Evolutionary conservation across 2,797 vertebrate genomes (phyloP).

Genomic region (Macropodus opercularis): DNA sequence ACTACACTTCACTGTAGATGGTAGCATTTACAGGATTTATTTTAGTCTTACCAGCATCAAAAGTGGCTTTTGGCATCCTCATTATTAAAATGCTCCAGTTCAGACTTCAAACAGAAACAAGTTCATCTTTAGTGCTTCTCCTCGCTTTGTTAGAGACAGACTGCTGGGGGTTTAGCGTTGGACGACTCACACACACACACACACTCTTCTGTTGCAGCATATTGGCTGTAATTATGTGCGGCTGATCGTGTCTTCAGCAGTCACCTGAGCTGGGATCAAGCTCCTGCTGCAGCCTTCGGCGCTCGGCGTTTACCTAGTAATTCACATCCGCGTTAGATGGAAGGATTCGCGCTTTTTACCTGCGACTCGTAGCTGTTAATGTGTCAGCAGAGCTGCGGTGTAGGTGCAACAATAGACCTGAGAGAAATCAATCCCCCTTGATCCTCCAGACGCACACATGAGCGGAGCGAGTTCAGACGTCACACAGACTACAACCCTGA

Average conservation of each 20-base stretch:
- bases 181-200: too few relatives aligned
- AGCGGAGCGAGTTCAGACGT: neutral
- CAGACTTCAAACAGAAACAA: conserved; percentile 19
- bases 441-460: neutral
- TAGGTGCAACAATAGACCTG: neutral
- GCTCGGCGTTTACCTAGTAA: neutral
- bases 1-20: neutral
- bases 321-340: neutral
- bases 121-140: conserved; percentile 4
- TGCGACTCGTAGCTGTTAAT: conserved; percentile 1
- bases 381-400: conserved; percentile 12
- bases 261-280: conserved; percentile 2
- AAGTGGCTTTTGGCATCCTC: neutral
- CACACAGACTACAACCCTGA: too few relatives aligned
- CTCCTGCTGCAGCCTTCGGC: conserved; percentile 17
- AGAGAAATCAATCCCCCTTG: neutral
- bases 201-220: too few relatives aligned
- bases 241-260: conserved; percentile 15
- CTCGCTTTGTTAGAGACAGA: neutral
- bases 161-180: neutral
- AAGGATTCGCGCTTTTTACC: conserved; percentile 1
- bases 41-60: conserved; percentile 11
- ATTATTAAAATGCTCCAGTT: conserved; percentile 20
- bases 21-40: neutral
- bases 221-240: too few relatives aligned